phyloP scores from a whole-genome alignment of 2,113 vertebrate genomes.

The Harpagus bidentatus region DNA sequence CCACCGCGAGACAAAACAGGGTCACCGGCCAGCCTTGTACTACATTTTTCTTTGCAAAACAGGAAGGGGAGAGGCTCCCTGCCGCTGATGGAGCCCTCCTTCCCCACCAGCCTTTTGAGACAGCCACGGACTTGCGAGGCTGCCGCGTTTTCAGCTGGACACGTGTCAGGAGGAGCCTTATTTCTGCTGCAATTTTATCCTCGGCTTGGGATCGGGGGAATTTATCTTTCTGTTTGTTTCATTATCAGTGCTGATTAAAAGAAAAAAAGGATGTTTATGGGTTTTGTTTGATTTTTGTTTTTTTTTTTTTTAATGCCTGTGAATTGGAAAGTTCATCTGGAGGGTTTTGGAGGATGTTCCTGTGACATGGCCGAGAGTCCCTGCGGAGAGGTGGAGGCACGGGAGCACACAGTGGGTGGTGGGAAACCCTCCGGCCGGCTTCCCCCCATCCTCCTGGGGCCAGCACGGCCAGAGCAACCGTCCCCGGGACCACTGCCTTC shows the following conservation, averaged over 20 bases:
- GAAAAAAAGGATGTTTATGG: background rate
- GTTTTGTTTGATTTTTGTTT: background rate
- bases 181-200: slow-evolving; percentile 9
- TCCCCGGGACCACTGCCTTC: background rate
- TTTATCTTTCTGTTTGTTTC: background rate
- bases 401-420: fast-evolving
- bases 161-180: background rate
- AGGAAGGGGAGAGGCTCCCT: slow-evolving; percentile 41
- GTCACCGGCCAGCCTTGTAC: background rate
- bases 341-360: background rate
- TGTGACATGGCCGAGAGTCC: fast-evolving
- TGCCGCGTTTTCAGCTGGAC: background rate
- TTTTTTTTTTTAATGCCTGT: background rate
- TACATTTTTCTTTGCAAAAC: slow-evolving; percentile 34
- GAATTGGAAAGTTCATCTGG: background rate
- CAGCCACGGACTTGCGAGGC: background rate
- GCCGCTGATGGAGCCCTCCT: background rate
- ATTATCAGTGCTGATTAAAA: slow-evolving; percentile 41
- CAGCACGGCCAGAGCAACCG: background rate
- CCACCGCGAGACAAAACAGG: background rate
- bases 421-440: background rate
- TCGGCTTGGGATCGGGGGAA: slow-evolving; percentile 11
- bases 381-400: background rate
- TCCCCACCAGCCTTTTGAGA: background rate
- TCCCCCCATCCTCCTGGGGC: background rate